Evolutionary conservation across 2,888 invertebrate genomes (phyloP), one percentile per base, ranked within the genome.

Genomic region (Coelinius sp.): DNA sequence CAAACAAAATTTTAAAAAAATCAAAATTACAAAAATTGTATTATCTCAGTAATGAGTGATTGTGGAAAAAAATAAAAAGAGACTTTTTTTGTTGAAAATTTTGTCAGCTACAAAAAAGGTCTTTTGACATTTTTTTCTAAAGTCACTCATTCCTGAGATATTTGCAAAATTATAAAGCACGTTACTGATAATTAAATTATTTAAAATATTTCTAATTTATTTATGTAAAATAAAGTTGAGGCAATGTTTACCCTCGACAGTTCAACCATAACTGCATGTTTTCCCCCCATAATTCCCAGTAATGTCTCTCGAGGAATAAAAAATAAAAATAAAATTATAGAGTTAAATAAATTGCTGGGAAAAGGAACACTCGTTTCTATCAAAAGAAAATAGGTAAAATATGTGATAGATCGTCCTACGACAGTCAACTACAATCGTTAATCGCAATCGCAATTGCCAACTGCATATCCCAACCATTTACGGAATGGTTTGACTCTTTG

Each of bases 381-480:
- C 22, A 17, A 64, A 65, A 41, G 3, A 44, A 56, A 56, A 56
- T 56, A 31, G 31, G 59, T 49, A 62, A 69, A 62, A 14, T 27
- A 38, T 68, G 20, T 49, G 49, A 49, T 22, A 38, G 38, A 24
- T 67, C 46, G 53, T 35, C 27, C 25, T 24, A 56, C 31, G 24
- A 49, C 69, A 20, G 46, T 41, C 41, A 41, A 41, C 56, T 67
- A 53, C 56, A 71, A 67, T 66, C 14, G 62, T 35, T 59, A 59
- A 59, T 59, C 35, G 59, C 35, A 59, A 59, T 59, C 59, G 59
- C 59, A 35, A 59, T 35, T 35, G 35, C 31, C 35, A 35, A 59
- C 35, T 20, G 31, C 35, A 59, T 59, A 59, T 59, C 35, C 59
- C 20, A 35, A 35, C 59, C 59, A 59, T 59, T 59, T 59, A 59